These are phyloP conservation scores for Margaritifera margaritifera DNA, from an alignment of 2,888 invertebrate genomes.

Conservation along the genomic window DNA sequence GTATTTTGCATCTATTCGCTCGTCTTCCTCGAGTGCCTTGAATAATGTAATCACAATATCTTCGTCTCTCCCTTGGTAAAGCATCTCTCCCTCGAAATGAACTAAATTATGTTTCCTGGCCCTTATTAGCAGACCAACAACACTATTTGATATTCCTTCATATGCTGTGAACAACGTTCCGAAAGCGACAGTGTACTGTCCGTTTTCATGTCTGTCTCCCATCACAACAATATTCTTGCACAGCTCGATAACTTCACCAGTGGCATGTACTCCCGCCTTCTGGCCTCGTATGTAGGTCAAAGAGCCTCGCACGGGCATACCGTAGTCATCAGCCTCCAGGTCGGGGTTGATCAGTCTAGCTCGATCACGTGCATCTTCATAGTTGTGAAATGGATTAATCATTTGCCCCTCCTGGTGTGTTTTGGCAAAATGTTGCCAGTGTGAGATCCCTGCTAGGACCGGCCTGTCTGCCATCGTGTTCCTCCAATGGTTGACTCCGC, in stretches of 20 bases:
- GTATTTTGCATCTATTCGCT: too few relatives aligned
- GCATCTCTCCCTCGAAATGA: constrained; percentile 94
- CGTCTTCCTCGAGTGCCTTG: too few relatives aligned
- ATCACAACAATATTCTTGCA: constrained; percentile 89
- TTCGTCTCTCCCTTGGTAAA: constrained; percentile 96
- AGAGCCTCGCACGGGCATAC: constrained; percentile 86
- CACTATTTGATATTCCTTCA: constrained; percentile 92
- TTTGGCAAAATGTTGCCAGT: constrained; percentile 80
- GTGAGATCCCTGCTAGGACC: not conserved
- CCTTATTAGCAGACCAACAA: constrained; percentile 92
- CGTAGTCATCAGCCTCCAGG: constrained; percentile 75
- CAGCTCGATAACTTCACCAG: constrained; percentile 91
- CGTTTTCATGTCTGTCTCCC: constrained; percentile 81
- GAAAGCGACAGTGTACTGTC: constrained; percentile 85
- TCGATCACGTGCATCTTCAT: constrained; percentile 59
- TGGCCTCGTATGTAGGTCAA: constrained; percentile 90
- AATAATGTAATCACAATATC: constrained; percentile 87
- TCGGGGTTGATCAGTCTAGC: constrained; percentile 35
- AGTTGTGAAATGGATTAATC: constrained; percentile 82
- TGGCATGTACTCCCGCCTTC: constrained; percentile 87
- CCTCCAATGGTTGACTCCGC: too few relatives aligned
- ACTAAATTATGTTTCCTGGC: constrained; percentile 93
- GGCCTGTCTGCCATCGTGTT: too few relatives aligned
- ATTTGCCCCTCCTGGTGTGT: constrained; percentile 85
- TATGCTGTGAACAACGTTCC: constrained; percentile 89